Percentiles rank a stretch among this genome's conserved stretches.
Conservation (phyloP, 2,113 vertebrate species). For the Mustela nigripes region DNA sequence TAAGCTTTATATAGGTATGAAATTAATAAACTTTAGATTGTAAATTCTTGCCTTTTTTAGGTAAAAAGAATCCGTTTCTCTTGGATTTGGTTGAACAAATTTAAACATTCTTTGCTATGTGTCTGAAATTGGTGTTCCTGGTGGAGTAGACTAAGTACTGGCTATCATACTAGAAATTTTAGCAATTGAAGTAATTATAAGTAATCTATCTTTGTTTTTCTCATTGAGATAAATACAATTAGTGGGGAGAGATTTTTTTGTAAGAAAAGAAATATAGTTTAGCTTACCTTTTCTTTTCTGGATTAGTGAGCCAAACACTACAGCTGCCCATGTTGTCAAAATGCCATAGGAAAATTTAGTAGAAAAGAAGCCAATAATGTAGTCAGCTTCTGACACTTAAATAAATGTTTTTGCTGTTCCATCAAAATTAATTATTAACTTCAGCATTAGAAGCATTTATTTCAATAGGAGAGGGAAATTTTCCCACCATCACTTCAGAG, state of each 20-base stretch:
- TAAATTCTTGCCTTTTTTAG: neutral
- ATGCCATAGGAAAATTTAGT: conserved; percentile 71
- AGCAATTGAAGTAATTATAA: neutral
- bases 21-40: neutral
- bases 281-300: conserved; percentile 43
- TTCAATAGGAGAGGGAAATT: conserved; percentile 73
- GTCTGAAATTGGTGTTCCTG: neutral
- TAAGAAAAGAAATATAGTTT: conserved; percentile 62
- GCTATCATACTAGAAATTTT: neutral
- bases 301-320: conserved; percentile 67
- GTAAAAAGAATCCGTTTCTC: neutral
- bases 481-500: conserved; percentile 71
- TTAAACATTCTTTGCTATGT: neutral
- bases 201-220: conserved; percentile 27
- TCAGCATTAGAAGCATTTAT: conserved; percentile 81
- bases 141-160: neutral
- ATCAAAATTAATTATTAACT: conserved; percentile 80
- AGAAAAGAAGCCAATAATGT: conserved; percentile 72
- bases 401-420: conserved; percentile 80
- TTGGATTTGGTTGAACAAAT: neutral
- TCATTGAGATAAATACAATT: conserved; percentile 26
- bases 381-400: conserved; percentile 82
- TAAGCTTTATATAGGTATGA: neutral
- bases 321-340: conserved; percentile 74
- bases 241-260: conserved; percentile 34